Evolutionary conservation across 2,113 vertebrate genomes (phyloP).

Genomic region (Psammodynastes pulverulentus): DNA sequence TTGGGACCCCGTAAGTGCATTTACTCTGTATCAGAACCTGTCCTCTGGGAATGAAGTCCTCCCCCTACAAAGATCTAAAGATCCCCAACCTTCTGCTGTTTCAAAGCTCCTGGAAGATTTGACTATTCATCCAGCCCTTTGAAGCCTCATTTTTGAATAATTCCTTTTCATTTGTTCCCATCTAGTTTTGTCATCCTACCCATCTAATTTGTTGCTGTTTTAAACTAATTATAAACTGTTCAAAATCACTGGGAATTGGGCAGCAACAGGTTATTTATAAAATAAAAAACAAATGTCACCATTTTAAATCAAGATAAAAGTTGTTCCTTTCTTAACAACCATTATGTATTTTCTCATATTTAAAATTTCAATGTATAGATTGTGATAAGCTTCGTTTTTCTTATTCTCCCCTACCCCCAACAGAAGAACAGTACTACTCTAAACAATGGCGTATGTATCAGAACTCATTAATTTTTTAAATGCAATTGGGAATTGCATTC

Average conservation of each 20-base stretch:
- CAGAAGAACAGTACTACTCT: conserved; percentile 19
- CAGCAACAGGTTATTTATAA: conserved; percentile 57
- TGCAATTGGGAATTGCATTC: conserved; percentile 41
- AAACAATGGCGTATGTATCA: conserved; percentile 50
- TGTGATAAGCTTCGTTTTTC: conserved; percentile 19
- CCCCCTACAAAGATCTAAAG: background rate
- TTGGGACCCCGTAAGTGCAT: background rate
- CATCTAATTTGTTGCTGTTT: background rate
- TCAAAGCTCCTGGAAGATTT: background rate
- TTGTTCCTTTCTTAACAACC: conserved; percentile 48
- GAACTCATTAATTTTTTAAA: conserved; percentile 42
- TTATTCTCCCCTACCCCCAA: conserved; percentile 1
- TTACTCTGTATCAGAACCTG: background rate
- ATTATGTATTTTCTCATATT: conserved; percentile 47
- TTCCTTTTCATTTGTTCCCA: background rate
- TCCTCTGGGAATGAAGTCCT: background rate
- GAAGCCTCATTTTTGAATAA: background rate
- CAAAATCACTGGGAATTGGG: background rate
- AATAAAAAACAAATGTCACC: conserved; percentile 65
- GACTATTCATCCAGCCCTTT: background rate
- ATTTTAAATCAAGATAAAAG: conserved; percentile 61
- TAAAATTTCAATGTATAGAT: conserved; percentile 45
- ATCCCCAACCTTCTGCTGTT: background rate
- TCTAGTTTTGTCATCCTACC: background rate
- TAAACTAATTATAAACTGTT: background rate